A percentile compares a stretch with the other conserved stretches of the same genome.
These are phyloP conservation scores for Clarias macrocephalus DNA, from an alignment of 2,113 vertebrate species.

Conservation along the genomic window DNA sequence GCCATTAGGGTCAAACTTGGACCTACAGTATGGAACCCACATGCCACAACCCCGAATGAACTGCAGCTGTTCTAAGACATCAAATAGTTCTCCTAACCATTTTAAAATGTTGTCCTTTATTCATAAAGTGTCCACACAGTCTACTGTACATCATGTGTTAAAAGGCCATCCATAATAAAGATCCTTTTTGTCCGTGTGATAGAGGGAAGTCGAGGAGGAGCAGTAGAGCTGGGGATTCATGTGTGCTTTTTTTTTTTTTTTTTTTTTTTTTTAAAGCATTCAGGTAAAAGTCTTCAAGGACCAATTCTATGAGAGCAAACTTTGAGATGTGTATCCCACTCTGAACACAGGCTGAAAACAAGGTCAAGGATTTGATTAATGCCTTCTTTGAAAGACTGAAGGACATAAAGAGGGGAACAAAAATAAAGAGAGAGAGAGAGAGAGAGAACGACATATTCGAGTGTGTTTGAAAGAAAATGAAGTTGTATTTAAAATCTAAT, in stretches of 20 bases:
- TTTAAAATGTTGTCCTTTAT: not conserved
- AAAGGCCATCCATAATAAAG: not conserved
- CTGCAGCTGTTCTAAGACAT: not conserved
- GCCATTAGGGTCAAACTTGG: too few species aligned
- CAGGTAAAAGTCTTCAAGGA: not conserved
- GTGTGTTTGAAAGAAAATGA: not conserved
- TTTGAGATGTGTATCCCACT: constrained; percentile 10
- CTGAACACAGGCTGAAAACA: not conserved
- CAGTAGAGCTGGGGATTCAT: not conserved
- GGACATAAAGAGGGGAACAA: not conserved
- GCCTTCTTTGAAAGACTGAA: not conserved
- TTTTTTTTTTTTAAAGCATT: not conserved
- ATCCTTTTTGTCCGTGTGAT: not conserved
- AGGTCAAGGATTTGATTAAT: constrained; percentile 10
- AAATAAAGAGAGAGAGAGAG: too few species aligned
- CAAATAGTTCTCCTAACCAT: not conserved
- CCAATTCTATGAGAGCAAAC: not conserved
- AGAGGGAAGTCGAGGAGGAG: not conserved
- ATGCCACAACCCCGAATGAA: not conserved
- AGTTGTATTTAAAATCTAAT: not conserved
- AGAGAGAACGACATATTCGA: not conserved
- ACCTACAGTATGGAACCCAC: not conserved
- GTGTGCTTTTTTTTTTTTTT: not conserved
- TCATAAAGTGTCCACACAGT: not conserved
- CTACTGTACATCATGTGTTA: not conserved